phyloP scores from a whole-genome alignment of 2,888 invertebrate genomes.

The Drosophila austrosaltans region DNA sequence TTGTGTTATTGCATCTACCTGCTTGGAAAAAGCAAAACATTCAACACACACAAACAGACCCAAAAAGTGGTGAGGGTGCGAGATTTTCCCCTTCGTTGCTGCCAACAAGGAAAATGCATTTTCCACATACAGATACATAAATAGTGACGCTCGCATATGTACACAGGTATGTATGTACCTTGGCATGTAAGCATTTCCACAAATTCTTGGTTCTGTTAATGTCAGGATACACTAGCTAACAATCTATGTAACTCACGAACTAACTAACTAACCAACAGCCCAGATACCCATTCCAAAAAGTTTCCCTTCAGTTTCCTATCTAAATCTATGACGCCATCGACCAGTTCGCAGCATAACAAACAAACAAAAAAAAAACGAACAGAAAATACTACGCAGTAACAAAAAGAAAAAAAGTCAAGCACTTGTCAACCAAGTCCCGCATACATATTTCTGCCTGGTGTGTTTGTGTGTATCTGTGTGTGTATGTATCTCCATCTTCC shows the following conservation, averaged over 20 bases:
- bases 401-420: conserved; percentile 64
- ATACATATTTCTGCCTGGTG: conserved; percentile 37
- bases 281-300: conserved; percentile 40
- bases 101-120: conserved; percentile 20
- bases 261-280: conserved; percentile 11
- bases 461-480: conserved; percentile 12
- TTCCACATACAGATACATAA: background rate
- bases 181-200: conserved; percentile 2
- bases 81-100: conserved; percentile 4
- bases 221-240: conserved; percentile 3
- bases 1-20: conserved; percentile 60
- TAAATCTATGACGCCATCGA: conserved; percentile 70
- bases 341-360: conserved; percentile 58
- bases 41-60: conserved; percentile 22
- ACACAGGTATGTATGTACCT: background rate
- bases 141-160: background rate
- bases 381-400: conserved; percentile 65
- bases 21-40: conserved; percentile 66
- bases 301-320: conserved; percentile 7
- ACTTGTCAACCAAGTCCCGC: conserved; percentile 73
- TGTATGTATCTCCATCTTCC: conserved; percentile 23
- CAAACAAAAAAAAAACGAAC: conserved; percentile 54
- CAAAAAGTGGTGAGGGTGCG: conserved; percentile 5
- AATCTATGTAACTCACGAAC: background rate
- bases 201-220: conserved; percentile 17